These are phyloP conservation scores for Pantherophis alleghaniensis DNA, from an alignment of 2,797 vertebrate genomes.

Conservation along the genomic window DNA sequence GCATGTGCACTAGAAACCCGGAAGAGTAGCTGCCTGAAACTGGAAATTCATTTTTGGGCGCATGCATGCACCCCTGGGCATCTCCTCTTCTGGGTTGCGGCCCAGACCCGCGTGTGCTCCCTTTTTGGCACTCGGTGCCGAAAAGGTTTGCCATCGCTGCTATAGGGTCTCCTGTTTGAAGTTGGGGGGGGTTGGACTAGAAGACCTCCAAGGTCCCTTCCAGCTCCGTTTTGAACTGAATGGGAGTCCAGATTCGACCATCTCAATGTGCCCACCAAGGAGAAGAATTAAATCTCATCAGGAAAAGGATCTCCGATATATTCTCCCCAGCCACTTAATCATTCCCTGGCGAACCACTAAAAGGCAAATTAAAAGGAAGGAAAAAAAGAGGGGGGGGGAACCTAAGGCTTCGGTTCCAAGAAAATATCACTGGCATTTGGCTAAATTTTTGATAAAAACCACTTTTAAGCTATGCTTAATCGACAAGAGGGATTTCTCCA, in stretches of 20 bases:
- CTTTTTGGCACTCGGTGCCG: too few relatives aligned
- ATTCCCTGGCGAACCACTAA: neutral
- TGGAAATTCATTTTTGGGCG: too few relatives aligned
- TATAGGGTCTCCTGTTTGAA: too few relatives aligned
- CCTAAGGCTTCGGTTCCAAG: slow-evolving; percentile 44
- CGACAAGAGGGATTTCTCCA: slow-evolving; percentile 42
- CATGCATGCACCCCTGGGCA: too few relatives aligned
- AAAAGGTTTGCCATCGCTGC: too few relatives aligned
- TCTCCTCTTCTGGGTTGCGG: too few relatives aligned
- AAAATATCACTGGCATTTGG: slow-evolving; percentile 20
- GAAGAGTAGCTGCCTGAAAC: too few relatives aligned
- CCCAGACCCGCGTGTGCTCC: too few relatives aligned
- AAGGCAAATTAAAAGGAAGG: neutral
- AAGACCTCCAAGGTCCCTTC: too few relatives aligned
- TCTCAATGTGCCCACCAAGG: neutral
- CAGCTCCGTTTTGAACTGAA: too few relatives aligned
- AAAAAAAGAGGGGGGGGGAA: neutral
- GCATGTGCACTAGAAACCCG: too few relatives aligned
- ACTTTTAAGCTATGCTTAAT: slow-evolving; percentile 37
- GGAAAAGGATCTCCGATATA: neutral
- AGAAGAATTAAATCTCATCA: neutral
- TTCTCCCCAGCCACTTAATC: neutral
- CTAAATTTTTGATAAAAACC: slow-evolving; percentile 20
- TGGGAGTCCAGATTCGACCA: neutral
- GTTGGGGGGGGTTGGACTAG: too few relatives aligned